Conservation (phyloP, 2,797 vertebrate genomes). For the Muscicapa comitata region DNA sequence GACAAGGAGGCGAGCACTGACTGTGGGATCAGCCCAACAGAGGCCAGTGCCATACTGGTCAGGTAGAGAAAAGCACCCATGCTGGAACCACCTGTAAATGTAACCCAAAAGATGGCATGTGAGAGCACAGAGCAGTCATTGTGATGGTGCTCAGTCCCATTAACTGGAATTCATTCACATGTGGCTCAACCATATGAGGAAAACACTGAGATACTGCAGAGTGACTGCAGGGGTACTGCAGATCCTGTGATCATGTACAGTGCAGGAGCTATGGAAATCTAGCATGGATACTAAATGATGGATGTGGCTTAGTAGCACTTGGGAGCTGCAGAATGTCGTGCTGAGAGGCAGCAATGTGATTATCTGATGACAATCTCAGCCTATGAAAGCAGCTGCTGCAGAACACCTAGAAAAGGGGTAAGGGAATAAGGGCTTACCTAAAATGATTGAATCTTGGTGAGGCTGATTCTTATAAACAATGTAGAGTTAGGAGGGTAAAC, state of each 20-base stretch:
- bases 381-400: neutral
- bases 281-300: neutral
- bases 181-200: neutral
- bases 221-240: neutral
- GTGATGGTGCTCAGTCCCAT: neutral
- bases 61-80: neutral
- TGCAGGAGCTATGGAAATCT: neutral
- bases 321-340: neutral
- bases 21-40: neutral
- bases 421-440: neutral
- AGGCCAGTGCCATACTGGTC: neutral
- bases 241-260: neutral
- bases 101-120: neutral
- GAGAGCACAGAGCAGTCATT: neutral
- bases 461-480: neutral
- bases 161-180: neutral
- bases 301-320: neutral
- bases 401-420: neutral
- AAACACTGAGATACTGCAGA: neutral
- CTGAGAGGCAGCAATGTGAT: neutral
- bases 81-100: neutral
- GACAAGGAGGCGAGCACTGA: neutral
- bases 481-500: neutral
- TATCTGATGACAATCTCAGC: neutral
- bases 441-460: neutral